A percentile compares a stretch with the other conserved stretches of the same genome.
Evolutionary conservation across 2,888 invertebrate species (phyloP).

Genomic region (Synanthedon tipuliformis): DNA sequence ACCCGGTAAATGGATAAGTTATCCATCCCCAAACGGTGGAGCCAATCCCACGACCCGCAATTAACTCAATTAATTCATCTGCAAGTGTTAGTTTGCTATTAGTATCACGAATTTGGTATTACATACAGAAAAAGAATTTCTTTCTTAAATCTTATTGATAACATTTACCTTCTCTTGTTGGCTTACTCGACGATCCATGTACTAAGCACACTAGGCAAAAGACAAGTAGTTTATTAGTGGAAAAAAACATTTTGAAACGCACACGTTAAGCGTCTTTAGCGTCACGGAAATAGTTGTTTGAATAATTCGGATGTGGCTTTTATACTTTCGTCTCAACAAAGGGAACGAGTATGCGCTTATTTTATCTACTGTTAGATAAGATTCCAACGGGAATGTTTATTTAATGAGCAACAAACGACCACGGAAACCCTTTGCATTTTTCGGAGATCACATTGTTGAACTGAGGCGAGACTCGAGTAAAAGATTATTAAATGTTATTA

Average conservation of each 20-base stretch:
- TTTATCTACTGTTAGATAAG: constrained; percentile 54
- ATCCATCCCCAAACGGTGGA: constrained; percentile 60
- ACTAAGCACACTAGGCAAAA: constrained; percentile 29
- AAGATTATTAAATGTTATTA: neutral
- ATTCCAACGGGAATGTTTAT: constrained; percentile 56
- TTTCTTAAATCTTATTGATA: neutral
- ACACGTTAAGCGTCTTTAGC: constrained; percentile 15
- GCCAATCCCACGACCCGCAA: constrained; percentile 37
- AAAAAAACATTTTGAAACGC: constrained; percentile 29
- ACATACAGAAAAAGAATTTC: neutral
- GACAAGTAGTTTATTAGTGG: constrained; percentile 21
- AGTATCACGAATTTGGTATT: neutral
- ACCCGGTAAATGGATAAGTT: constrained; percentile 57
- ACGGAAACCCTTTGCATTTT: constrained; percentile 35
- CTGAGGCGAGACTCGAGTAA: neutral
- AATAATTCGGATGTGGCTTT: constrained; percentile 31
- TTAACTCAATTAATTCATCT: constrained; percentile 33
- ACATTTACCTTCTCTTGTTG: constrained; percentile 41
- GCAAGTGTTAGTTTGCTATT: constrained; percentile 25
- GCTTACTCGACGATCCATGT: constrained; percentile 33
- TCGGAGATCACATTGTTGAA: constrained; percentile 6
- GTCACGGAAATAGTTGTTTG: constrained; percentile 45
- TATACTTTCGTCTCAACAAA: constrained; percentile 36
- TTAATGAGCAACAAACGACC: constrained; percentile 50
- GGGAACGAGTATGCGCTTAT: constrained; percentile 20